These are phyloP conservation scores for Atractosteus spatula DNA, from an alignment of 2,113 vertebrate species.

Conservation along the genomic window DNA sequence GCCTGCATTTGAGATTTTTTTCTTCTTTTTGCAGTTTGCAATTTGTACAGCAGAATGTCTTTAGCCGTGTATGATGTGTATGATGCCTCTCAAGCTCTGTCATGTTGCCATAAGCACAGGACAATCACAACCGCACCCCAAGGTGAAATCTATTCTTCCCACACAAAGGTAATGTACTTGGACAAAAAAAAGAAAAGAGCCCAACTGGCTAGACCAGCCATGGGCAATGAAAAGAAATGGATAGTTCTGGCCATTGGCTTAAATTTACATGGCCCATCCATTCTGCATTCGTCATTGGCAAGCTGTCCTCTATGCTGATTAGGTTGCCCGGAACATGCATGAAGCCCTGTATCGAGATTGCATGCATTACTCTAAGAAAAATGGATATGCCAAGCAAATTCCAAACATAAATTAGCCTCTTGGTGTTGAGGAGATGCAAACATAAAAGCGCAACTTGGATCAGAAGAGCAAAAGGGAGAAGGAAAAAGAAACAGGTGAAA, in stretches of 20 bases:
- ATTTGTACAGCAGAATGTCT: too few relatives aligned
- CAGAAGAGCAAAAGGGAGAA: not conserved
- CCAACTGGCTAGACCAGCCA: too few relatives aligned
- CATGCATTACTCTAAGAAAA: not conserved
- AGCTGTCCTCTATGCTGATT: constrained; percentile 12
- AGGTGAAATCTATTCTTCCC: too few relatives aligned
- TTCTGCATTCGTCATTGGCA: constrained; percentile 28
- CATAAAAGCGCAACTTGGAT: not conserved
- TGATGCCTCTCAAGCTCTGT: too few relatives aligned
- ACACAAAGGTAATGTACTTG: too few relatives aligned
- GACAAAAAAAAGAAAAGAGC: too few relatives aligned
- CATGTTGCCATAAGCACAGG: too few relatives aligned
- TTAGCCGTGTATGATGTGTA: too few relatives aligned
- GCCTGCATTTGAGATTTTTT: not conserved
- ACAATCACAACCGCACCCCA: too few relatives aligned
- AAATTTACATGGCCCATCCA: constrained; percentile 28
- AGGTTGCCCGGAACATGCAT: not conserved
- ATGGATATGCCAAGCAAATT: not conserved
- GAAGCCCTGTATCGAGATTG: not conserved
- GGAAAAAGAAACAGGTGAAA: not conserved
- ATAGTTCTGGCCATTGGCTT: not conserved
- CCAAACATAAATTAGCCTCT: not conserved
- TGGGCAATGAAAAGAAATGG: too few relatives aligned
- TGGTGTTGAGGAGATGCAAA: not conserved
- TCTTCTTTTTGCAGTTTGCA: too few relatives aligned